Evolutionary conservation across 1,140 invertebrate genomes (phyloP).

Genomic region (Epicauta chinensis): DNA sequence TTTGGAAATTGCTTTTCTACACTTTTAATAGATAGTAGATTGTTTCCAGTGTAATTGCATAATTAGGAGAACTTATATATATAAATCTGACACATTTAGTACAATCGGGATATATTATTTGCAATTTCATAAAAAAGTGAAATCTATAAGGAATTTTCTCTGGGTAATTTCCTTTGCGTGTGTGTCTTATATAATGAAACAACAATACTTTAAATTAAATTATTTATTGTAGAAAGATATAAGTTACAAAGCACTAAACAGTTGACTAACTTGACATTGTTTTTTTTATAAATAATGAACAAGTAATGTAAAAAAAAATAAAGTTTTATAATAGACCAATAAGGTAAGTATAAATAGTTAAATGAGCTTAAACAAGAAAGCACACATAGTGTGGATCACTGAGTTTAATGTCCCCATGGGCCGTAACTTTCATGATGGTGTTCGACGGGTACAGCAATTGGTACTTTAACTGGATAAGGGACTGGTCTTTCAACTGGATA

Average conservation of each 20-base stretch:
- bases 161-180: too few relatives aligned
- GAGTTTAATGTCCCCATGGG: slow-evolving; percentile 39
- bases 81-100: too few relatives aligned
- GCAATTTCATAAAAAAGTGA: too few relatives aligned
- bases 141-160: too few relatives aligned
- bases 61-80: too few relatives aligned
- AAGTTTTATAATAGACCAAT: slow-evolving; percentile 24
- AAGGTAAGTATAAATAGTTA: slow-evolving; percentile 28
- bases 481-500: slow-evolving; percentile 54
- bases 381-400: slow-evolving; percentile 38
- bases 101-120: too few relatives aligned
- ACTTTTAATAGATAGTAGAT: too few relatives aligned
- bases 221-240: slow-evolving; percentile 18
- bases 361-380: slow-evolving; percentile 47
- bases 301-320: slow-evolving; percentile 28
- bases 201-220: slow-evolving; percentile 3
- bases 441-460: slow-evolving; percentile 49
- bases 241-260: slow-evolving; percentile 15
- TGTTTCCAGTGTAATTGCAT: too few relatives aligned
- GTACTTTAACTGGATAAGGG: slow-evolving; percentile 43
- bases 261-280: slow-evolving; percentile 12
- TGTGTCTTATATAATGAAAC: too few relatives aligned
- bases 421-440: slow-evolving; percentile 41
- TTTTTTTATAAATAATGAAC: slow-evolving; percentile 28
- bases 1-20: too few relatives aligned